Conservation (phyloP, 2,113 vertebrate genomes). For the Arizona elegans region DNA sequence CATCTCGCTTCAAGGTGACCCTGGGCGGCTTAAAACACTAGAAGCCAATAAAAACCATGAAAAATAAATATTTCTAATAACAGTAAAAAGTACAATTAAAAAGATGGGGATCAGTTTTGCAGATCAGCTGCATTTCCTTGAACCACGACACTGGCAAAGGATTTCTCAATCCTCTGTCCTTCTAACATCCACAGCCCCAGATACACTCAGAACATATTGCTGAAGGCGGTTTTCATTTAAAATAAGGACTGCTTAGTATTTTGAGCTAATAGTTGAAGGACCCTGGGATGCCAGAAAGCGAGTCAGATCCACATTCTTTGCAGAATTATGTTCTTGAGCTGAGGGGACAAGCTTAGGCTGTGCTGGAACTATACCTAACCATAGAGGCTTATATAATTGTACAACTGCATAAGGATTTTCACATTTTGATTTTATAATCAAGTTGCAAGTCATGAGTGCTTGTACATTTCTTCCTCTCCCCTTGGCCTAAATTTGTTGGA, state of each 20-base stretch:
- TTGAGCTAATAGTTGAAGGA: conserved; percentile 22
- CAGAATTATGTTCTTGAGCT: conserved; percentile 23
- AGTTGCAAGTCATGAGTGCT: not conserved
- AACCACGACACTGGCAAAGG: not conserved
- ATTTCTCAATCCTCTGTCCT: not conserved
- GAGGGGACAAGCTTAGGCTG: conserved; percentile 42
- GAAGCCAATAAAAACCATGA: not conserved
- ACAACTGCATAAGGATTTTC: not conserved
- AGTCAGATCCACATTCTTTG: conserved; percentile 41
- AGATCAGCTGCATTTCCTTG: not conserved
- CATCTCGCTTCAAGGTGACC: not conserved
- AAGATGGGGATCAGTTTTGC: not conserved
- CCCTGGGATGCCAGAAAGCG: conserved; percentile 39
- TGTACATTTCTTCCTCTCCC: not conserved
- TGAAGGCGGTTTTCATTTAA: conserved; percentile 36
- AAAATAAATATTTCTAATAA: not conserved
- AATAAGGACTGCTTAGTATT: conserved; percentile 47
- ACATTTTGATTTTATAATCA: not conserved
- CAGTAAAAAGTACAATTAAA: not conserved
- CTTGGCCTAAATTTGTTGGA: not conserved
- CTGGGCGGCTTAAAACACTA: not conserved
- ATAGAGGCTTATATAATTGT: not conserved
- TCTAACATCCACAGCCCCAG: not conserved
- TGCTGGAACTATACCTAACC: conserved; percentile 38
- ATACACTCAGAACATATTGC: not conserved